Base-by-base conservation (phyloP, 2,797 vertebrate species). In the Nyctalus aviator region DNA sequence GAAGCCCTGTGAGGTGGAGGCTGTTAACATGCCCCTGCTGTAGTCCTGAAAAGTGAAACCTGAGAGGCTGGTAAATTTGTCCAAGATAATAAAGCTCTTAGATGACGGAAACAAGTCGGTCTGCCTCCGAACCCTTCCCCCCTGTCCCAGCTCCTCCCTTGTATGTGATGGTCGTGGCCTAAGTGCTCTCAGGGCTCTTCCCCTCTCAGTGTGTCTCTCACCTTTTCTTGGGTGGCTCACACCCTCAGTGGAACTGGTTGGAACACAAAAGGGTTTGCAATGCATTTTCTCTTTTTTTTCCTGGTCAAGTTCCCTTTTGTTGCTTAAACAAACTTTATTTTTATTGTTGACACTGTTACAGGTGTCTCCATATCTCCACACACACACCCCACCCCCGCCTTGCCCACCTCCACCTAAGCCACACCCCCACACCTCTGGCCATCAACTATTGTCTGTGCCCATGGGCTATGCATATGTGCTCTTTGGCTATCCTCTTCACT, bases 31-130 rank as follows among this genome's bases (percentile, higher is more conserved):
- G 41, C 27, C 68, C 69, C 48, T 85, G 82, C 83, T 50, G 68
- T 20, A 93, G 37, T 84, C 15, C 50, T 30, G 32, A 77, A 93
- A 91, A 81, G 17, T 15, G 41, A 94, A 46, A 50, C 32, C 11
- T 41, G 10, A 87, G 55, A 68, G 27, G 21, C 37, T 69, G 37
- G 55, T 44, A 35, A 6, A 77, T 46, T 30, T 57, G 8, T 69
- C 30, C 35, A 12, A 66, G 44, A 32, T 62, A 55, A 25, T 46
- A 46, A 68, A 59, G 0, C 44, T 78, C 8, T 50, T 66, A 46
- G 18, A 21, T 76, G 27, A n/a, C 64, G 76, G 50, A 69, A 82
- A 69, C 14, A 44, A 68, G 81, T 64, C 20, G 35, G 14, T 46
- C 57, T 76, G 14, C 15, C 46, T 23, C 15, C 35, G 30, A 13